phyloP scores from a whole-genome alignment of 2,888 invertebrate genomes.

The Pasiphila rectangulata region DNA sequence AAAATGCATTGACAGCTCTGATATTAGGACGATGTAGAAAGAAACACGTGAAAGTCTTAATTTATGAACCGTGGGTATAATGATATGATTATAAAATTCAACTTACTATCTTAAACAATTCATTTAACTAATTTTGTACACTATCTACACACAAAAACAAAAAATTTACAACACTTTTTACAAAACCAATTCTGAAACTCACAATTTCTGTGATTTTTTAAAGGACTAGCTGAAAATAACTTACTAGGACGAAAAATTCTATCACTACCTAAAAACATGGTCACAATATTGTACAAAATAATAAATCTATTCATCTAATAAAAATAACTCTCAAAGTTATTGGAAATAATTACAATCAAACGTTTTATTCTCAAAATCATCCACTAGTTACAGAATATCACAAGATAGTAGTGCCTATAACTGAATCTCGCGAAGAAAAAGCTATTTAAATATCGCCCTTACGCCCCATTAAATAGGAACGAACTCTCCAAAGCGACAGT shows the following conservation, averaged over 20 bases:
- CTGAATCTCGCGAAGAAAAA: constrained; percentile 29
- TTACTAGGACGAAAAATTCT: constrained; percentile 74
- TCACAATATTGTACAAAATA: constrained; percentile 72
- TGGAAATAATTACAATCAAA: constrained; percentile 45
- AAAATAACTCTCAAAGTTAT: constrained; percentile 39
- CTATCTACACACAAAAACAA: constrained; percentile 72
- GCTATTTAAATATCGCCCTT: constrained; percentile 35
- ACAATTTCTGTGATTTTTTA: constrained; percentile 55
- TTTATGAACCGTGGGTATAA: constrained; percentile 53
- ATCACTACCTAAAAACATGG: constrained; percentile 64
- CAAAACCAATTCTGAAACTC: constrained; percentile 49
- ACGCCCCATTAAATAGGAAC: constrained; percentile 41
- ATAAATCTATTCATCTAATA: constrained; percentile 43
- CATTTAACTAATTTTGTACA: constrained; percentile 72
- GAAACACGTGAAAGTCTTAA: constrained; percentile 41
- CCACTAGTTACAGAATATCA: constrained; percentile 29
- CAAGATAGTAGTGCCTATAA: constrained; percentile 25
- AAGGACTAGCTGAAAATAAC: constrained; percentile 76
- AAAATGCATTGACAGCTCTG: constrained; percentile 18
- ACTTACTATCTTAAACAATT: constrained; percentile 67
- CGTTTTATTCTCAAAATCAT: constrained; percentile 12
- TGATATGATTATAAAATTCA: constrained; percentile 80
- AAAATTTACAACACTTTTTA: constrained; percentile 54
- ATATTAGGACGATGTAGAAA: constrained; percentile 34
- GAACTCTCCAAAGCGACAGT: constrained; percentile 47